Evolutionary conservation across 2,113 vertebrate species (phyloP).

Genomic region (Onychostruthus taczanowskii): DNA sequence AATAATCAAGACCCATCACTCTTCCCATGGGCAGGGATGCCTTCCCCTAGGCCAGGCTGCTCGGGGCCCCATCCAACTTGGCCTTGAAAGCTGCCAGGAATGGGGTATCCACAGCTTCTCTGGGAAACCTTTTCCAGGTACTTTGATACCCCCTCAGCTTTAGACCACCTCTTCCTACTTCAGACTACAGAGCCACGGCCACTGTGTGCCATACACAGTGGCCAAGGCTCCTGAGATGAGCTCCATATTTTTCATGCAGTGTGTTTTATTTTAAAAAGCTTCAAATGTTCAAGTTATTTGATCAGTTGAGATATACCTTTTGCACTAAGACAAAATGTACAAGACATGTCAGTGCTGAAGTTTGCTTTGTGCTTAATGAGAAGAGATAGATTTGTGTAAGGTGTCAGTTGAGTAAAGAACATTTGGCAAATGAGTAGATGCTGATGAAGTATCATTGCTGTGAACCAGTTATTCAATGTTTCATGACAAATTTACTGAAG

Average conservation of each 20-base stretch:
- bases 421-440: not conserved
- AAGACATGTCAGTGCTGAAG: not conserved
- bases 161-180: not conserved
- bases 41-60: not conserved
- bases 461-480: not conserved
- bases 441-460: not conserved
- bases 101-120: not conserved
- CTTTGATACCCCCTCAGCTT: not conserved
- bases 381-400: not conserved
- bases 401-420: not conserved
- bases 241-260: not conserved
- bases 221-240: not conserved
- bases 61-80: not conserved
- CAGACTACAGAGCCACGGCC: not conserved
- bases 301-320: not conserved
- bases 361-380: not conserved
- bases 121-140: not conserved
- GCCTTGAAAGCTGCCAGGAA: not conserved
- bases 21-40: no score
- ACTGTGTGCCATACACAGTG: not conserved
- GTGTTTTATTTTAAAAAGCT: not conserved
- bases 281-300: not conserved
- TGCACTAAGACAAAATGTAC: not conserved
- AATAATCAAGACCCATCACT: fast-evolving
- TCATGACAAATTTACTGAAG: not conserved